Conservation (phyloP, 2,797 vertebrate species). For the Eurystomus glaucurus region DNA sequence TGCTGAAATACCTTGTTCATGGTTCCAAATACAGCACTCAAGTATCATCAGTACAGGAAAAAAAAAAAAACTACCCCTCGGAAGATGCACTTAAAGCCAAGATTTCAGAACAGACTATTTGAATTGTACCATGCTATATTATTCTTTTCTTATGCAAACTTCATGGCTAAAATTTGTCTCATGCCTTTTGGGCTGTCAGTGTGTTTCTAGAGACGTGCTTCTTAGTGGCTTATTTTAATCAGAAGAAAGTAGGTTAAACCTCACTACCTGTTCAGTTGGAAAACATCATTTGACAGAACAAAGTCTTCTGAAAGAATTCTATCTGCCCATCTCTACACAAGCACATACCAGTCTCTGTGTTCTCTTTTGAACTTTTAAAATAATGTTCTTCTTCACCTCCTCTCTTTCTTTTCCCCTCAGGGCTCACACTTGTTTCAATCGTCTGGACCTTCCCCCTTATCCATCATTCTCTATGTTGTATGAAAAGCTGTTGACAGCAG, state of each 20-base stretch:
- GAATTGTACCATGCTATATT: background rate
- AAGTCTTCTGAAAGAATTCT: conserved; percentile 18
- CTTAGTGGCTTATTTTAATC: background rate
- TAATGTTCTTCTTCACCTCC: conserved; percentile 2
- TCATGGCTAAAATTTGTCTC: background rate
- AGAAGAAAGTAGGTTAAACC: background rate
- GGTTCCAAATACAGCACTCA: background rate
- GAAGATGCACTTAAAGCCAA: background rate
- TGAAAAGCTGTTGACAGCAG: conserved; percentile 96
- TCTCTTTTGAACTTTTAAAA: conserved; percentile 51
- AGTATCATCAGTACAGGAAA: background rate
- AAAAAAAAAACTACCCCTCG: background rate
- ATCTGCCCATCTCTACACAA: background rate
- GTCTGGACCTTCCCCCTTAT: conserved; percentile 96
- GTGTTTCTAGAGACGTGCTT: background rate
- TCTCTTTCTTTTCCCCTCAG: conserved; percentile 76
- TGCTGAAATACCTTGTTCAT: background rate
- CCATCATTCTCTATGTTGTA: conserved; percentile 98
- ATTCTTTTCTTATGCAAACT: background rate
- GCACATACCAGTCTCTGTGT: conserved; percentile 4
- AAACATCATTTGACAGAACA: conserved; percentile 21
- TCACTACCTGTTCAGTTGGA: background rate
- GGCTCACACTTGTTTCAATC: conserved; percentile 98
- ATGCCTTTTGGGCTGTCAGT: background rate
- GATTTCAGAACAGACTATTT: background rate